Conservation (phyloP, 2,113 vertebrate species). For the Lathamus discolor region DNA sequence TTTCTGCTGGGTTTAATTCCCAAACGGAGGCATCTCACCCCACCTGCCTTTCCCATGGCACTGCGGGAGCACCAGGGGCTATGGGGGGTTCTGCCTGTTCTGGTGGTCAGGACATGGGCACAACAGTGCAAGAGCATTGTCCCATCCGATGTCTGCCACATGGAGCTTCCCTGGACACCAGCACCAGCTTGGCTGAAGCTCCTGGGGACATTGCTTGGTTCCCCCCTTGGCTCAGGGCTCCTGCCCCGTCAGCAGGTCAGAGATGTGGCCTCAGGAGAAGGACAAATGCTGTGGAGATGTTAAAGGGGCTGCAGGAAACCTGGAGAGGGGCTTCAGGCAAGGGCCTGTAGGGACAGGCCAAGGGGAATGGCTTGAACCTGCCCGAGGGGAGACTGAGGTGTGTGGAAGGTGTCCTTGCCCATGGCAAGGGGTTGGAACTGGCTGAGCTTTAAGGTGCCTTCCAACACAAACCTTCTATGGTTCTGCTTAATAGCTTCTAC, state of each 20-base stretch:
- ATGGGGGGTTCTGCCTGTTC: not conserved
- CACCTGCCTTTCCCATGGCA: not conserved
- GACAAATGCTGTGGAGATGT: not conserved
- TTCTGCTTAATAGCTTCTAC: not conserved
- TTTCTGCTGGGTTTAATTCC: not conserved
- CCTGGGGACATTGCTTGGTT: not conserved
- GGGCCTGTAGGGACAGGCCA: not conserved
- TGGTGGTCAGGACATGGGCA: not conserved
- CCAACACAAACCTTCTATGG: not conserved
- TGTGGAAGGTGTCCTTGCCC: not conserved
- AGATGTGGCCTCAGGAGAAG: not conserved
- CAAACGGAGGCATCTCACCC: not conserved
- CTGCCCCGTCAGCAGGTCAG: not conserved
- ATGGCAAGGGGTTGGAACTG: not conserved
- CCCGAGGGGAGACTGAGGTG: not conserved
- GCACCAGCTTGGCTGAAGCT: not conserved
- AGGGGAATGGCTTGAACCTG: not conserved
- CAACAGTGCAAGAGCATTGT: not conserved
- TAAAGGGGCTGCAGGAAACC: not conserved
- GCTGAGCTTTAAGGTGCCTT: not conserved
- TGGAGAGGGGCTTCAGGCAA: not conserved
- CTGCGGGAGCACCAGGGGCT: not conserved
- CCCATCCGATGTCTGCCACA: accelerated
- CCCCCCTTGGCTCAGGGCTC: not conserved
- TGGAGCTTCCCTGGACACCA: not conserved